Conservation (phyloP, 2,797 vertebrate species). For the Somateria mollissima region DNA sequence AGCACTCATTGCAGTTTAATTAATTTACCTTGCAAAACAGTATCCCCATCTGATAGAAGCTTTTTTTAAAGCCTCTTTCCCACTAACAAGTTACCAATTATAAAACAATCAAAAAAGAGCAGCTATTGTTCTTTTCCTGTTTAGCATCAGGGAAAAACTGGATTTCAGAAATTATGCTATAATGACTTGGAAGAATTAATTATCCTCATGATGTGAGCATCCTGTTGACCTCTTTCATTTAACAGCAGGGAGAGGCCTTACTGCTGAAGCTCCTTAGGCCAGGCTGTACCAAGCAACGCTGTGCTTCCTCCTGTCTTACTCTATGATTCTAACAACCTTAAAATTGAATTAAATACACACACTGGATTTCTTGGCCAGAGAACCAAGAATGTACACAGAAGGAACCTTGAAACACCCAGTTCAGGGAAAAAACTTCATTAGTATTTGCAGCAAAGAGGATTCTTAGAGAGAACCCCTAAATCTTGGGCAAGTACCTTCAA, state of each 20-base stretch:
- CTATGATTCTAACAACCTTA: neutral
- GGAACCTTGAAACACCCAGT: neutral
- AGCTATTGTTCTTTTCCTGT: neutral
- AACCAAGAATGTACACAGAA: fast-evolving
- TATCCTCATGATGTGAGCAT: neutral
- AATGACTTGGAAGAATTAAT: neutral
- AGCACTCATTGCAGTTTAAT: neutral
- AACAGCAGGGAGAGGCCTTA: neutral
- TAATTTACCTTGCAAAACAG: constrained; percentile 20
- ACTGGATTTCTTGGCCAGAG: neutral
- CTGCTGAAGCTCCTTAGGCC: neutral
- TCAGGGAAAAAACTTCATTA: neutral
- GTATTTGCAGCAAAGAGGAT: neutral
- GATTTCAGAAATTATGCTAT: neutral
- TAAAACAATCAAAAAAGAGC: neutral
- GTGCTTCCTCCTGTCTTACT: neutral
- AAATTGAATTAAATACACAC: neutral
- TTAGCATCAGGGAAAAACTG: neutral
- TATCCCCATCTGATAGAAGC: neutral
- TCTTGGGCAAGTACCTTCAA: neutral
- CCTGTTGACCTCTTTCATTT: neutral
- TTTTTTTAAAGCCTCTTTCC: neutral
- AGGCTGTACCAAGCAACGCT: neutral
- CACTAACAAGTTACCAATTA: neutral
- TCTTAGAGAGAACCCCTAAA: neutral